phyloP scores from a whole-genome alignment of 64 coral and sea anemone species.

The Pocillopora verrucosa region DNA sequence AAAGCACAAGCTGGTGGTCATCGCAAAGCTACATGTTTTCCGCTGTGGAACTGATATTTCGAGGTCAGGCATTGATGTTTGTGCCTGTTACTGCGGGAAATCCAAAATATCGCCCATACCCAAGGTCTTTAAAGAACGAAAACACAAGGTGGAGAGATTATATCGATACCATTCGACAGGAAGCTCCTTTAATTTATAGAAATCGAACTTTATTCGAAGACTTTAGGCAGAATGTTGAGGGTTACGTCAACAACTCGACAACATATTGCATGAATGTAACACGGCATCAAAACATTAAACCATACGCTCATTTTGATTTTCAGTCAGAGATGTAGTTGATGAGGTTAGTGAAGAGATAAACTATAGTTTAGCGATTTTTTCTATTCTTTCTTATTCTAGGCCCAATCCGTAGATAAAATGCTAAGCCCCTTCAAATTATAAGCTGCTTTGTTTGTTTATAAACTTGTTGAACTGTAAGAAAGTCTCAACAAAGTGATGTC shows the following conservation, averaged over 20 bases:
- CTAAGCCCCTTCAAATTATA: no score
- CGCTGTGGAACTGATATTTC: conserved; percentile 12
- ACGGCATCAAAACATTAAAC: conserved; percentile 7
- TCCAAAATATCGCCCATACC: neutral
- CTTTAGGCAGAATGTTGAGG: neutral
- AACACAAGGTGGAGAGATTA: neutral
- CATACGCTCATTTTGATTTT: conserved; percentile 25
- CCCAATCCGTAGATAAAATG: no score
- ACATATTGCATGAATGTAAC: conserved; percentile 5
- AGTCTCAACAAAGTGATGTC: no score
- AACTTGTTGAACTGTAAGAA: no score
- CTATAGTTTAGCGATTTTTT: no score
- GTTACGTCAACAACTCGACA: neutral
- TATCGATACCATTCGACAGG: neutral
- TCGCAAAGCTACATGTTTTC: neutral
- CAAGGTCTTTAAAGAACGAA: neutral
- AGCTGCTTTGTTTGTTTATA: no score
- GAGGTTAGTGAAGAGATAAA: no score
- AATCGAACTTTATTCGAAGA: neutral
- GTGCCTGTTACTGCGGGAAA: neutral
- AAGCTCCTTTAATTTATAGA: neutral
- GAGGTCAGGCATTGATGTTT: conserved; percentile 25
- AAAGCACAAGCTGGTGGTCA: neutral
- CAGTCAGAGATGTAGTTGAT: no score
- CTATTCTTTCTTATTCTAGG: no score